These are phyloP conservation scores for Orthonychiurus folsomi DNA, from an alignment of 2,888 invertebrate species.

Conservation along the genomic window DNA sequence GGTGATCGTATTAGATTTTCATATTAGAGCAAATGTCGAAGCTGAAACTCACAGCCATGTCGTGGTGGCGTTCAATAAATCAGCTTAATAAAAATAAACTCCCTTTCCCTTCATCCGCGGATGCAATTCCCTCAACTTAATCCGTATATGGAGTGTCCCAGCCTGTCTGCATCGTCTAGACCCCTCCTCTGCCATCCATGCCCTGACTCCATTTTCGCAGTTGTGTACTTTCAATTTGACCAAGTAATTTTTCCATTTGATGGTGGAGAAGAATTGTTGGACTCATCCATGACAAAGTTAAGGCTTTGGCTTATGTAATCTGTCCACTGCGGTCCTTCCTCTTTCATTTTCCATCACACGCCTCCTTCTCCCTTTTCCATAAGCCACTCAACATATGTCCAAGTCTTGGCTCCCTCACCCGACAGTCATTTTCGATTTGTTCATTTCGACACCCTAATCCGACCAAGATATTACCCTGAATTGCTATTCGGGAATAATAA, in stretches of 20 bases:
- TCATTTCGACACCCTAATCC: not conserved
- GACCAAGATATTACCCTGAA: not conserved
- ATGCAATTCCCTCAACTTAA: no score
- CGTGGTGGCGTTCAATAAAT: no score
- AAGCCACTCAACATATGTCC: not conserved
- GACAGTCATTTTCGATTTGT: no score
- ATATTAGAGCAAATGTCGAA: not conserved
- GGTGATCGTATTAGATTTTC: no score
- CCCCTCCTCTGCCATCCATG: no score
- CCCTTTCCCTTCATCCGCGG: no score
- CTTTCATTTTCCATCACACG: not conserved
- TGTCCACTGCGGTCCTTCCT: not conserved
- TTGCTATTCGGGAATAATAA: no score
- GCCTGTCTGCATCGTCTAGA: no score
- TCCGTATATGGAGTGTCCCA: no score
- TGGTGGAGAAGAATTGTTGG: not conserved
- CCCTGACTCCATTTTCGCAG: not conserved
- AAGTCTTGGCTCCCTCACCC: not conserved
- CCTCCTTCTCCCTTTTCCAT: not conserved
- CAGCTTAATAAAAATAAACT: no score
- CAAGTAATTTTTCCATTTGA: not conserved
- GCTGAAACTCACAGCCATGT: no score
- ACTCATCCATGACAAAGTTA: not conserved
- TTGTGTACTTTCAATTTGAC: not conserved
- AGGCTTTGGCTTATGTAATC: not conserved